Conservation (phyloP, 1,140 invertebrate genomes). For the Megathymus violae region DNA sequence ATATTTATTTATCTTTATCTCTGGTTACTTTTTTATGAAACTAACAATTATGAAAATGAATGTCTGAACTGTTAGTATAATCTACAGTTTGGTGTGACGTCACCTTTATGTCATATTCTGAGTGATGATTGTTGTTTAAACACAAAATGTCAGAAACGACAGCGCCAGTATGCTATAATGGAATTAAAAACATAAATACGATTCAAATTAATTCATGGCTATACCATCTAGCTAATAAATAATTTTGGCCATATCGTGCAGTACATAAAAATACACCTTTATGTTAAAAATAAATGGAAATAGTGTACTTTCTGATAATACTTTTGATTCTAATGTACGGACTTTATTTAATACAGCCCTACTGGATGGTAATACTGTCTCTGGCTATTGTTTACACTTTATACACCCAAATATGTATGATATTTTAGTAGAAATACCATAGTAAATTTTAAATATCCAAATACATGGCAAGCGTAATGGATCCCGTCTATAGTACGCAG, state of each 20-base stretch:
- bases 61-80: too few relatives aligned
- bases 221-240: too few relatives aligned
- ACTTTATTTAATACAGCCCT: slow-evolving; percentile 63
- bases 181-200: background rate
- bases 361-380: slow-evolving; percentile 59
- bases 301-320: slow-evolving; percentile 61
- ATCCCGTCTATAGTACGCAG: too few relatives aligned
- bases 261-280: slow-evolving; percentile 18
- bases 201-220: background rate
- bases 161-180: background rate
- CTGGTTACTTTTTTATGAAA: too few relatives aligned
- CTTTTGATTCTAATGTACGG: slow-evolving; percentile 49
- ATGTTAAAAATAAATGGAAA: slow-evolving; percentile 65
- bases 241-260: background rate
- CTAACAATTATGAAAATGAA: too few relatives aligned
- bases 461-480: too few relatives aligned
- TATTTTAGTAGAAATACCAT: slow-evolving; percentile 42
- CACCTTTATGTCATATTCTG: background rate
- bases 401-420: slow-evolving; percentile 55
- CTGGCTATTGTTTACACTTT: slow-evolving; percentile 53
- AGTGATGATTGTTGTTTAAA: background rate
- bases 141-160: background rate
- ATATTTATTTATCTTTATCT: too few relatives aligned
- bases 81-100: background rate
- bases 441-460: too few relatives aligned